phyloP scores from a whole-genome alignment of 2,888 invertebrate species.

The Stenurella melanura region DNA sequence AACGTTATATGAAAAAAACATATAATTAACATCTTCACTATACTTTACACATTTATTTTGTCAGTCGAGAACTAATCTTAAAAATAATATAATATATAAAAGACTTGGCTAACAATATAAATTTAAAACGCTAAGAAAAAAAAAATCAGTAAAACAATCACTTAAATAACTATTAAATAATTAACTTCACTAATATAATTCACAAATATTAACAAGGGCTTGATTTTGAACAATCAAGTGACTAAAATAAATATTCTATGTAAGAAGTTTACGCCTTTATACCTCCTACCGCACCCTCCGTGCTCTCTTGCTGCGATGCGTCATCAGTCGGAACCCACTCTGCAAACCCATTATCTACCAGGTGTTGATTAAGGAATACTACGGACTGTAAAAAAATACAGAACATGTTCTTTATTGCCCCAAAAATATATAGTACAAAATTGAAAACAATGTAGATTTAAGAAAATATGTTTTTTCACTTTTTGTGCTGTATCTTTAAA shows the following conservation, averaged over 20 bases:
- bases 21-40: conserved; percentile 34
- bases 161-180: conserved; percentile 43
- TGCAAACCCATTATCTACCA: conserved; percentile 89
- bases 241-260: conserved; percentile 55
- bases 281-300: conserved; percentile 53
- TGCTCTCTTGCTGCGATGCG: conserved; percentile 37
- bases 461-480: too few species aligned
- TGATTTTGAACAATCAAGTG: conserved; percentile 61
- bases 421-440: too few species aligned
- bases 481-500: too few species aligned
- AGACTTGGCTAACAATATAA: conserved; percentile 53
- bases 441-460: too few species aligned
- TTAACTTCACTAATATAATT: conserved; percentile 51
- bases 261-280: conserved; percentile 47
- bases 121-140: conserved; percentile 45
- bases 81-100: conserved; percentile 52
- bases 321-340: conserved; percentile 77
- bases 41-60: conserved; percentile 43
- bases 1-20: conserved; percentile 8
- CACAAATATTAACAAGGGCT: conserved; percentile 59
- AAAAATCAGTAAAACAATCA: conserved; percentile 47
- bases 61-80: conserved; percentile 52
- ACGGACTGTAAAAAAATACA: conserved; percentile 79
- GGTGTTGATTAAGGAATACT: conserved; percentile 89
- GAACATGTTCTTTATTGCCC: background rate